These are phyloP conservation scores for Chironex yamaguchii DNA, from an alignment of 30 jellyfish, hydroid and myxozoan species.

Conservation along the genomic window DNA sequence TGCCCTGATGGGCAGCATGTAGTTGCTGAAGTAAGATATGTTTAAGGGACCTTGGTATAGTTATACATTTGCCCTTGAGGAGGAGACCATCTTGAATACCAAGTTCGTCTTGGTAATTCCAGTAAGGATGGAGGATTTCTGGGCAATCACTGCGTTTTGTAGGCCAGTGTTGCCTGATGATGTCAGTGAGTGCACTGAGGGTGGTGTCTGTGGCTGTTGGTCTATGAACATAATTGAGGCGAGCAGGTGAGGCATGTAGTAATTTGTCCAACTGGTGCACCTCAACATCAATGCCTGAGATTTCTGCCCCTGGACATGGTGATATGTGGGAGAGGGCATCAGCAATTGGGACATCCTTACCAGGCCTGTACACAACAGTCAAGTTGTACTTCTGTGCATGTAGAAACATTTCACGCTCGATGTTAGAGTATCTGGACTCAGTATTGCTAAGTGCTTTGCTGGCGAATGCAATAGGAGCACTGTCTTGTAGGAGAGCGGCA, in stretches of 20 bases:
- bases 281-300: background rate
- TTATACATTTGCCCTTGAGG: constrained; percentile 4
- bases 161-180: constrained; percentile 13
- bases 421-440: constrained; percentile 19
- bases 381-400: constrained; percentile 17
- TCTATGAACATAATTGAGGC: background rate
- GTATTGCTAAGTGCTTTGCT: constrained; percentile 9
- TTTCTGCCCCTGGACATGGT: background rate
- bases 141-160: constrained; percentile 10
- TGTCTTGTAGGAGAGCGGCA: constrained; percentile 4
- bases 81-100: constrained; percentile 11
- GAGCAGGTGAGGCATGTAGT: constrained; percentile 32
- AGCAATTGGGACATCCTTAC: constrained; percentile 15
- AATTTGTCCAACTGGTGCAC: background rate
- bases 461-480: constrained; percentile 25
- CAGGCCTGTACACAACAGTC: background rate
- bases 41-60: constrained; percentile 3
- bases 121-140: background rate
- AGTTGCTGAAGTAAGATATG: constrained; percentile 7
- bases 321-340: constrained; percentile 30
- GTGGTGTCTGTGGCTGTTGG: constrained; percentile 13
- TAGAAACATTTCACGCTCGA: constrained; percentile 20
- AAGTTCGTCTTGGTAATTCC: constrained; percentile 20
- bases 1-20: constrained; percentile 52
- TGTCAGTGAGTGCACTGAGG: constrained; percentile 8